Conservation (phyloP, 2,797 vertebrate species). For the Thalassophryne amazonica region DNA sequence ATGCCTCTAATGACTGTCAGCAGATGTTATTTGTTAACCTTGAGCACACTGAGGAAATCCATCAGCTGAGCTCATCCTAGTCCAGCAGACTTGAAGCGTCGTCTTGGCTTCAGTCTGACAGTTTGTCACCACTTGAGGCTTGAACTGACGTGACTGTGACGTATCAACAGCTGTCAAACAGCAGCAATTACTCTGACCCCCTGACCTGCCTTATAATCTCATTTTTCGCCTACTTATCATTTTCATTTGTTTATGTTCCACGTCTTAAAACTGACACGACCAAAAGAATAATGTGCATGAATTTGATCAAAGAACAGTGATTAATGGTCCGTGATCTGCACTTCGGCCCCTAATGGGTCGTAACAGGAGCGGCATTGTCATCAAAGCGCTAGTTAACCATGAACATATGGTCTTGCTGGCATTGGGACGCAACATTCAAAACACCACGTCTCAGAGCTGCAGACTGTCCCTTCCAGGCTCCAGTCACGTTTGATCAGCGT, state of each 20-base stretch:
- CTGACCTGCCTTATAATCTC: neutral
- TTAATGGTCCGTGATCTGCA: conserved; percentile 31
- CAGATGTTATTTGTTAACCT: conserved; percentile 55
- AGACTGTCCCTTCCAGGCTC: conserved; percentile 24
- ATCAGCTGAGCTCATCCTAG: conserved; percentile 39
- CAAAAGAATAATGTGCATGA: conserved; percentile 14
- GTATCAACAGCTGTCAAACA: conserved; percentile 3
- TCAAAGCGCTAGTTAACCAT: conserved; percentile 31
- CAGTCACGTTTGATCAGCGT: conserved; percentile 18
- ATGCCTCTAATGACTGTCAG: conserved; percentile 30
- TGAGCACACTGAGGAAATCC: conserved; percentile 34
- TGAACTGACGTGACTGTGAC: conserved; percentile 28
- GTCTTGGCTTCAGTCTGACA: conserved; percentile 32
- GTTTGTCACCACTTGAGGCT: conserved; percentile 20
- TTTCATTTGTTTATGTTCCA: conserved; percentile 8
- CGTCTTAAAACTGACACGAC: neutral
- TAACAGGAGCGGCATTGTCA: conserved; percentile 39
- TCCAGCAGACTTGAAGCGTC: conserved; percentile 5
- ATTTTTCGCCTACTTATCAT: conserved; percentile 1
- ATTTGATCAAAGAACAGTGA: conserved; percentile 42
- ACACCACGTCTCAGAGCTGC: conserved; percentile 32
- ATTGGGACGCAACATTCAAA: conserved; percentile 23
- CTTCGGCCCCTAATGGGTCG: conserved; percentile 34
- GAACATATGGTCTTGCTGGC: conserved; percentile 52
- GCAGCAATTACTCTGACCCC: neutral